A percentile compares a stretch with the other conserved stretches of the same genome.
These are phyloP conservation scores for Oryzias curvinotus DNA, from an alignment of 2,113 vertebrate genomes.

Conservation along the genomic window DNA sequence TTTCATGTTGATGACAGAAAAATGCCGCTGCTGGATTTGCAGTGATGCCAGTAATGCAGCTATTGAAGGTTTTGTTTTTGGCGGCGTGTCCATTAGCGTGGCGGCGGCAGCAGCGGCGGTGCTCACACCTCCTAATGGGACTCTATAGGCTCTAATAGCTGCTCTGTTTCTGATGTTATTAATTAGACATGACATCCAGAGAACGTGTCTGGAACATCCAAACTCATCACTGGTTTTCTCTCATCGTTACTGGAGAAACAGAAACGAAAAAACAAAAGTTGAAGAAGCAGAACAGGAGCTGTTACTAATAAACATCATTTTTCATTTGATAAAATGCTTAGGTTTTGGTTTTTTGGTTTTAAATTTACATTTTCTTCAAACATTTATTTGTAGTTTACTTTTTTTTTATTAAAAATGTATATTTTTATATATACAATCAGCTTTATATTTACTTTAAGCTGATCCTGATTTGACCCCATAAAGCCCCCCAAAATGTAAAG, in stretches of 20 bases:
- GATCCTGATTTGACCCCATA: no score
- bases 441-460: no score
- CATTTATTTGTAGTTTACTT: no score
- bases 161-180: neutral
- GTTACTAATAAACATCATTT: no score
- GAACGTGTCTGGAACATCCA: neutral
- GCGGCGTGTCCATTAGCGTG: slow-evolving; percentile 17
- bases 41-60: neutral
- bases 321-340: no score
- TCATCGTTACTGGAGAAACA: neutral
- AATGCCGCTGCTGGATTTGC: neutral
- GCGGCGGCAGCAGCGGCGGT: neutral
- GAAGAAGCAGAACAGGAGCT: no score
- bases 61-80: slow-evolving; percentile 1
- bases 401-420: no score
- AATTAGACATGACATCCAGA: neutral
- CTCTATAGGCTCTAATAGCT: slow-evolving; percentile 18
- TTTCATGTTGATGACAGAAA: neutral
- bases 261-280: neutral
- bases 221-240: neutral
- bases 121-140: neutral
- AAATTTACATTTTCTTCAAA: no score
- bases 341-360: no score
- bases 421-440: no score
- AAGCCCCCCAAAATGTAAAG: no score